These are phyloP conservation scores for Hemiscyllium ocellatum DNA, from an alignment of 2,113 vertebrate genomes.

Conservation along the genomic window DNA sequence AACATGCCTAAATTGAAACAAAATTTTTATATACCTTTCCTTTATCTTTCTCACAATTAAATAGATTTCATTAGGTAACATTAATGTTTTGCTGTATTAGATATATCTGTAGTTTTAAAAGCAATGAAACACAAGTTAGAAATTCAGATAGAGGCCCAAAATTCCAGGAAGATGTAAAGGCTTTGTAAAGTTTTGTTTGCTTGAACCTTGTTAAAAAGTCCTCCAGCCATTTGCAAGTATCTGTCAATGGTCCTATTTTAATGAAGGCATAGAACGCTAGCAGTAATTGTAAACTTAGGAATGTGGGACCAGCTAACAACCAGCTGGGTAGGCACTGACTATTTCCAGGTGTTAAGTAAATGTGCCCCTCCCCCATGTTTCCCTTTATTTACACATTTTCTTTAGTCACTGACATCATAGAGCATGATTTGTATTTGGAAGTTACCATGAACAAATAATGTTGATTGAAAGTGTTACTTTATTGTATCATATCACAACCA, in stretches of 20 bases:
- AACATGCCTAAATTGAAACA: neutral
- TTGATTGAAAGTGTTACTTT: neutral
- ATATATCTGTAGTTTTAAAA: constrained; percentile 9
- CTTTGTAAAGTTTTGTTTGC: constrained; percentile 26
- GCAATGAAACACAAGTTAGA: constrained; percentile 1
- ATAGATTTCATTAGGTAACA: neutral
- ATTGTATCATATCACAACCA: neutral
- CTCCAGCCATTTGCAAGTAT: constrained; percentile 71
- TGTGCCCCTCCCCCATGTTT: constrained; percentile 42
- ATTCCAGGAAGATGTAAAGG: constrained; percentile 36
- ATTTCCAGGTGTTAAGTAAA: constrained; percentile 67
- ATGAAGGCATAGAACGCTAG: constrained; percentile 63
- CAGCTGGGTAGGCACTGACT: constrained; percentile 62
- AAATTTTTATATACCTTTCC: neutral
- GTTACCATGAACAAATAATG: constrained; percentile 7
- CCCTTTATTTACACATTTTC: constrained; percentile 23
- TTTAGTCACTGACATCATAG: constrained; percentile 20
- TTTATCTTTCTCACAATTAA: neutral
- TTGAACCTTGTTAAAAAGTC: constrained; percentile 36
- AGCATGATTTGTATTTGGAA: constrained; percentile 19
- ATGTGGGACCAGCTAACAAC: constrained; percentile 73
- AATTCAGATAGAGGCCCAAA: constrained; percentile 22
- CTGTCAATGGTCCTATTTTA: constrained; percentile 58
- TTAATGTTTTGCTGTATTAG: constrained; percentile 65
- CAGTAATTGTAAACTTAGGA: constrained; percentile 75